These are phyloP conservation scores for Drosophila diplacantha DNA, from an alignment of 2,888 invertebrate genomes.

Conservation along the genomic window DNA sequence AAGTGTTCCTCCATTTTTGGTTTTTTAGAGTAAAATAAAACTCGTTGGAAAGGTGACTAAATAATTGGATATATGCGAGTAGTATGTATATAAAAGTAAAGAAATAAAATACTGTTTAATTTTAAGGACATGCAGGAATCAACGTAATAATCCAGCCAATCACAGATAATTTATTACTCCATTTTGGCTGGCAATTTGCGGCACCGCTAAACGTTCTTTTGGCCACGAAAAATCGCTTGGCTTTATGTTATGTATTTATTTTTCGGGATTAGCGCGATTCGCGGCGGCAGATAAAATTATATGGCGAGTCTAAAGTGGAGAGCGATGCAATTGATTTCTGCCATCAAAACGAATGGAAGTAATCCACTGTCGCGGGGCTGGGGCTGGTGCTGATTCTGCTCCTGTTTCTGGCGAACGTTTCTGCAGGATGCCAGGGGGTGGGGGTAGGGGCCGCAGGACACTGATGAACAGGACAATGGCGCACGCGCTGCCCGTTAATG, in stretches of 20 bases:
- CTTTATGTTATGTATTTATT: constrained; percentile 21
- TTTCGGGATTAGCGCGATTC: constrained; percentile 21
- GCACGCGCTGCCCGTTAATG: constrained; percentile 52
- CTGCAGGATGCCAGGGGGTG: neutral
- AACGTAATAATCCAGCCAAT: constrained; percentile 20
- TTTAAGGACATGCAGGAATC: neutral
- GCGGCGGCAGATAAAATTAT: constrained; percentile 20
- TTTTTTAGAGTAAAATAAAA: neutral
- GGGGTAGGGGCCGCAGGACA: constrained; percentile 5
- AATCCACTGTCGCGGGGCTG: constrained; percentile 23
- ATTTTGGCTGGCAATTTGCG: constrained; percentile 12
- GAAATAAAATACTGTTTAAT: neutral
- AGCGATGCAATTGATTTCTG: constrained; percentile 29
- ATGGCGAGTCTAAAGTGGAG: constrained; percentile 20
- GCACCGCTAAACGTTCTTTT: constrained; percentile 2
- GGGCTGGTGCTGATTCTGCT: neutral
- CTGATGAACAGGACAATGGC: constrained; percentile 38
- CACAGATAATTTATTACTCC: constrained; percentile 14
- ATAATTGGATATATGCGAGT: neutral
- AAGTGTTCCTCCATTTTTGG: constrained; percentile 2
- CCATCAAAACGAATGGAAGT: constrained; percentile 36
- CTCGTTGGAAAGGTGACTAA: neutral
- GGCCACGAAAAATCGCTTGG: constrained; percentile 8
- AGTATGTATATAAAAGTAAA: neutral
- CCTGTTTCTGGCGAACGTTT: neutral